phyloP scores from a whole-genome alignment of 2,797 vertebrate species.

The Pantherophis vulpinus region DNA sequence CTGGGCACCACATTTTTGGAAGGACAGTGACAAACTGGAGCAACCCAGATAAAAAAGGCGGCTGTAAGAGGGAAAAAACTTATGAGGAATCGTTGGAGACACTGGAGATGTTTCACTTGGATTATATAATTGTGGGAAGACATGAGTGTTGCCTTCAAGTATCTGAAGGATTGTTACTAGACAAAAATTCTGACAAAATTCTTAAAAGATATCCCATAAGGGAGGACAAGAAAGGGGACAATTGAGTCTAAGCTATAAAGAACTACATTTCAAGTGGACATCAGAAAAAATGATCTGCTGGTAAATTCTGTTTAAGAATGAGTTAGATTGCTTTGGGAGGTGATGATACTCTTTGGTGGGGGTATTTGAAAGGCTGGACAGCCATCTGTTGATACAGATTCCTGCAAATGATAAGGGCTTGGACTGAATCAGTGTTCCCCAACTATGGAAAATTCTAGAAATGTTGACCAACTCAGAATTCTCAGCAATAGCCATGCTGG shows the following conservation, averaged over 20 bases:
- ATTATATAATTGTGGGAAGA: not conserved
- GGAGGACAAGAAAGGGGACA: not conserved
- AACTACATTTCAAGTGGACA: not conserved
- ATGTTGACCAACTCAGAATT: not conserved
- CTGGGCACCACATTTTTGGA: not conserved
- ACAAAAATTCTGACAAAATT: not conserved
- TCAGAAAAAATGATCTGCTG: not conserved
- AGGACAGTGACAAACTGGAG: not conserved
- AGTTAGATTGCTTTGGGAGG: not conserved
- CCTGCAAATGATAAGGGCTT: not conserved
- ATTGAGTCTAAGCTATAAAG: not conserved
- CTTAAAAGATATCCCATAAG: not conserved
- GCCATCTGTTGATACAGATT: not conserved
- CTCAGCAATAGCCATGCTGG: not conserved
- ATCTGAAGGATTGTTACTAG: not conserved
- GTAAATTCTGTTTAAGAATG: not conserved
- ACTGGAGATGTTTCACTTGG: not conserved
- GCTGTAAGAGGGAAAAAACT: not conserved
- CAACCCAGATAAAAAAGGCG: not conserved
- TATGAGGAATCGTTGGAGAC: not conserved
- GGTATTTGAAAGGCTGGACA: not conserved
- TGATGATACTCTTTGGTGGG: not conserved
- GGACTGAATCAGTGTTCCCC: not conserved
- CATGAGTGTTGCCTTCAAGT: not conserved
- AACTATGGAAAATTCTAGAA: not conserved